Evolutionary conservation across 35 echinoderm and acorn worm genomes (phyloP), one percentile per base, ranked within the genome.

Genomic region (Eucidaris tribuloides): DNA sequence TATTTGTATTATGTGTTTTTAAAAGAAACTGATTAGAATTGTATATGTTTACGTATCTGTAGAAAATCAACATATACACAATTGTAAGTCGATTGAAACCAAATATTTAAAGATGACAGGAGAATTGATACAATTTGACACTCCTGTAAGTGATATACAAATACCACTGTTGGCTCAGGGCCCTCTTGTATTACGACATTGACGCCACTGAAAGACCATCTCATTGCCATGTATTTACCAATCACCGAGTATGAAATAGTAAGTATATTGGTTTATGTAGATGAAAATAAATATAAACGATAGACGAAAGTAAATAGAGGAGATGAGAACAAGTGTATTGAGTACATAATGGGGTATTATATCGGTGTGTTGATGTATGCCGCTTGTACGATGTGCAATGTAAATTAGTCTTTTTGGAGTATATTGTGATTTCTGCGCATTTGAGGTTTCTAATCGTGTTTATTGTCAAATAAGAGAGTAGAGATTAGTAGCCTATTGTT

Each of bases 261-360:
- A 24, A 22, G 68, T n/a, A 74, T 74, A 74, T 74, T 74, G 34
- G 68, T 74, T 74, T 74, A 74, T 74, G 68, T 36, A 74, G 68
- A 74, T 74, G 68, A 74, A 74, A 36, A 74, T 74, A 74, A 74
- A 74, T 74, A 74, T 74, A 20, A 27, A 35, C 37, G 68, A 36
- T 44, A 44, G 68, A 25, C 2, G 68, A 74, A 40, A 41, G 44
- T 40, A 44, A 74, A 74, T 44, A 74, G 9, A 52, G n/a, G n/a
- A 11, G 48, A 52, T n/a, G n/a, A n/a, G n/a, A n/a, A n/a, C n/a
- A n/a, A n/a, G n/a, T n/a, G n/a, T n/a, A n/a, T n/a, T n/a, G n/a
- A n/a, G n/a, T n/a, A n/a, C n/a, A n/a, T n/a, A n/a, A n/a, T n/a
- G n/a, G n/a, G n/a, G n/a, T n/a, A n/a, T n/a, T n/a, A n/a, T n/a